Evolutionary conservation across 2,888 invertebrate species (phyloP), one percentile per base, ranked within the genome.

Genomic region (Synanthedon vespiformis): DNA sequence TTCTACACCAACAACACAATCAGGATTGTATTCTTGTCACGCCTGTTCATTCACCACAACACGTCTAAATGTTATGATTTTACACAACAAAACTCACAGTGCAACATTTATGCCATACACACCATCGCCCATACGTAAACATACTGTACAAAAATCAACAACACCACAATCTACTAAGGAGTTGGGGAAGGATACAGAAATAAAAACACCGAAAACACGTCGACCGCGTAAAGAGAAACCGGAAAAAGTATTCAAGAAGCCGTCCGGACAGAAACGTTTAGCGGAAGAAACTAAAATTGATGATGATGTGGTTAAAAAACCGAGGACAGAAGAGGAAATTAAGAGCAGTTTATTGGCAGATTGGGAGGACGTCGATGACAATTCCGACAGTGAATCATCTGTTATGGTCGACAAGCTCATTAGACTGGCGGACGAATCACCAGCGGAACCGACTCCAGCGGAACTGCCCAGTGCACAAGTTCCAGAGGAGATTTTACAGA

Each of bases 271-370:
- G 60, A 89, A 89, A 67, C 84, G 81, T 48, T 57, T 68, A 52
- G 82, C 81, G 52, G 80, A 78, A 50, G 78, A 82, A 51, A 71
- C 72, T 14, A 27, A 60, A 22, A 55, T 53, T 11, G 67, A 70
- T 52, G 67, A 70, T 52, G 59, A 58, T 50, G 80, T 82, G 63
- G 61, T 67, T 22, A 90, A 90, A 61, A 88, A 88, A 61, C 71
- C 75, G 52, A 90, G 90, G 69, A 88, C 89, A 41, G 89, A 90
- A 70, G 88, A 89, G 54, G 91, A 92, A 72, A 90, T 93, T 59
- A 90, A 91, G 55, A 91, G 89, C 54, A 90, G 92, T 61, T 80
- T 94, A 48, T 75, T 94, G 54, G 93, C 93, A 1, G 94, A 95
- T 67, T 95, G 94, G 94, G 91, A 91, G 58, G 94, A 94, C 61